A percentile compares a stretch with the other conserved stretches of the same genome.
These are phyloP conservation scores for Microcebus ravelobensis DNA, from an alignment of 2,113 vertebrate species.

Conservation along the genomic window DNA sequence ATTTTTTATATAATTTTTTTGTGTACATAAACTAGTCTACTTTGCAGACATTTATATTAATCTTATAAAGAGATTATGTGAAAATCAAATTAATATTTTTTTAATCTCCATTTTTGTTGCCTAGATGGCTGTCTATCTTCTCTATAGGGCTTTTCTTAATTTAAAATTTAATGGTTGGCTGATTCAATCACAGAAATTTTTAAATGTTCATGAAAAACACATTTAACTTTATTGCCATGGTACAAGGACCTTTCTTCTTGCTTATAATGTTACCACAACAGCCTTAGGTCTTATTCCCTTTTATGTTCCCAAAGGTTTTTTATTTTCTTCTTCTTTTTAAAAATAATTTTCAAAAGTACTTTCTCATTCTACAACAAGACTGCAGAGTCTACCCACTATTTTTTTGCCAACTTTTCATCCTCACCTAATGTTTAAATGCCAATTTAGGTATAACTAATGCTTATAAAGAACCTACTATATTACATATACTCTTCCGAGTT, in stretches of 20 bases:
- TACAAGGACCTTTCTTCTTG: not conserved
- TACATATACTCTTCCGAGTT: not conserved
- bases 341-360: not conserved
- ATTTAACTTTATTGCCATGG: conserved; percentile 5
- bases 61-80: conserved; percentile 37
- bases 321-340: not conserved
- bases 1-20: conserved; percentile 36
- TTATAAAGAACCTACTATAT: not conserved
- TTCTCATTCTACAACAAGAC: conserved; percentile 17
- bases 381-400: not conserved
- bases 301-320: conserved; percentile 23
- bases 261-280: not conserved
- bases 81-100: conserved; percentile 62
- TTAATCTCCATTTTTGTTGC: conserved; percentile 36
- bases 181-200: conserved; percentile 54
- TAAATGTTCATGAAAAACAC: conserved; percentile 56
- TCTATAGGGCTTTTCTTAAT: conserved; percentile 62
- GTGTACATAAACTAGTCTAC: not conserved
- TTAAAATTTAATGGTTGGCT: conserved; percentile 72
- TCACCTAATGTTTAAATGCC: not conserved
- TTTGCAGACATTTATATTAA: conserved; percentile 47
- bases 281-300: not conserved
- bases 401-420: not conserved
- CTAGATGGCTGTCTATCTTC: conserved; percentile 44
- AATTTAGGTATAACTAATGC: not conserved